Base-by-base conservation (phyloP, 2,113 vertebrate species). In the Desmodus rotundus region DNA sequence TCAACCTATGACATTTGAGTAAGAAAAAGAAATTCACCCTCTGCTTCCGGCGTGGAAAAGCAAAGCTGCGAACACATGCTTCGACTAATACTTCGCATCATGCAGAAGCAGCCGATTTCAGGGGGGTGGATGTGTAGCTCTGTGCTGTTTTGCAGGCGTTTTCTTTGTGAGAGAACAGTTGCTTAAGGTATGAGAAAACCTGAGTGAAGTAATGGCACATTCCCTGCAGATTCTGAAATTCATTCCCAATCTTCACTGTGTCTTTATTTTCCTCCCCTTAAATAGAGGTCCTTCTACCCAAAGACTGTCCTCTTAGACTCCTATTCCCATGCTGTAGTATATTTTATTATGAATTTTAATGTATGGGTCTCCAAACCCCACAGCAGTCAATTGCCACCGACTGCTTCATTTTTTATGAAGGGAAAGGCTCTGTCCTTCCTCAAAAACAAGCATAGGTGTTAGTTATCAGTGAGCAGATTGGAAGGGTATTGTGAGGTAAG, bases 301-400 rank as follows among this genome's bases (percentile, higher is more conserved):
- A 17, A 1, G 19, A 47, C 12, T 33, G 20, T 13, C 6, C 61
- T 74, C 4, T 28, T 61, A 36, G 52, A 43, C 1, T 33, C 10
- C 12, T 85, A 31, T 3, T 47, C 3, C 4, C 0, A 70, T 63
- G 94, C 43, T 93, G 3, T 93, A 87, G 5, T 68, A 43, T 38
- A 68, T 67, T 95, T 87, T 92, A 54, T 58, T 83, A 70, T 28
- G 11, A 70, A 76, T 95, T 81, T 68, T 56, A 83, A 70, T 76
- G 28, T 63, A 13, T 68, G 31, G 0, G 13, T 15, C 9, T 47
- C 1, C 3, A 0, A 14, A 68, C 17, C 13, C 13, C 31, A 20
- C 22, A 33, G 47, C 3, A 41, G 5, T 87, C 24, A 47, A 84
- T 93, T 94, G 8, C 2, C 41, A 78, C 52, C 58, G 50, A 47